Base-by-base conservation (phyloP, 2,797 vertebrate genomes). In the Clarias platycephalus region DNA sequence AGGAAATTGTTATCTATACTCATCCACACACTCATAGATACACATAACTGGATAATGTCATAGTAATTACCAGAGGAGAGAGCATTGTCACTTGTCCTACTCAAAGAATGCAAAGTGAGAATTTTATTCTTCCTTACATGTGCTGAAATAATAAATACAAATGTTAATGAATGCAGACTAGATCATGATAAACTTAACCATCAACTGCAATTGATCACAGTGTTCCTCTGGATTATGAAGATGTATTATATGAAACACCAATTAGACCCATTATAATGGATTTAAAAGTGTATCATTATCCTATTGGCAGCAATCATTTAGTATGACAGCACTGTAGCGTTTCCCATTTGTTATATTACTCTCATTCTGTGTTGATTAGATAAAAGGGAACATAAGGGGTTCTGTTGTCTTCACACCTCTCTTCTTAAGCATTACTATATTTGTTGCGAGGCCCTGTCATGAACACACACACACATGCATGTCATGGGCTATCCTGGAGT, bases 201-300 rank as follows among this genome's bases (percentile, higher is more conserved):
- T 53, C 15, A 53, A 5, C 28, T 34, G 18, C 53, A 24, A 75
- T 63, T 62, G n/a, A 79, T 68, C 10, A 9, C 12, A 4, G 64
- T 4, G 16, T 49, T 60, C 12, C 34, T 16, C 26, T 79, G 40
- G 31, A 75, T 26, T 53, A 66, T 53, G 13, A 20, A 10, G 10
- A 77, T 34, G 22, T 6, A 12, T 44, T 70, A 5, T 24, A 63
- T 6, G 10, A 71, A 4, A 28, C 87, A 89, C 90, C 94, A 93
- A 96, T 96, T 93, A 94, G 90, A 90, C 90, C 85, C 87, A 88
- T 95, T 93, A 92, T 94, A 92, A 91, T 90, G 89, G 87, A 91
- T 91, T 94, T 93, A 91, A 93, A 93, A 94, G 90, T 93, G 91
- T 88, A 89, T 93, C 93, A 94, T 94, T 93, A 93, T 88, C 88